Evolutionary conservation across 2,113 vertebrate species (phyloP), one percentile per base, ranked within the genome.

Genomic region (Hydrolagus affinis): DNA sequence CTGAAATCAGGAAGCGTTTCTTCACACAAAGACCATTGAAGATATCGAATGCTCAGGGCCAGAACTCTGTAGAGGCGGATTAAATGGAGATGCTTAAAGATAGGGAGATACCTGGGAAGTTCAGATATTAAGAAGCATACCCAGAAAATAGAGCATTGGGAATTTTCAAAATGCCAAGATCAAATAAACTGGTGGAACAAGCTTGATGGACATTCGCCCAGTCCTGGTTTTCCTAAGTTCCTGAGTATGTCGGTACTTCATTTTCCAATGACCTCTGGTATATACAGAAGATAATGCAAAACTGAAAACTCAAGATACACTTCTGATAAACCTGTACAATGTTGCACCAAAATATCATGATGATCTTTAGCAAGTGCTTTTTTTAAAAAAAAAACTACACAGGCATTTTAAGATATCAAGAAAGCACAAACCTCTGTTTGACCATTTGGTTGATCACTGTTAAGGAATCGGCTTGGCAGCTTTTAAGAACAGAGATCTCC

Each of bases 241-340:
- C 44, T 6, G 6, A 44, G 6, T 44, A 44, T 44, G 76, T 17
- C 62, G 15, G 60, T 62, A 66, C 66, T 64, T 62, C 66, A 15
- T 68, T 83, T 83, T 17, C 60, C 64, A 32, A 15, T 83, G 25
- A 64, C 32, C 78, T 66, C 78, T 83, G 60, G 28, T 59, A 30
- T 30, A 30, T 2, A 44, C 77, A 28, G 77, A 30, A 19, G 15
- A 64, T 32, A 66, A 64, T 66, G 66, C 62, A 66, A 68, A 15
- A 66, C 64, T 64, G 78, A 83, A 66, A 66, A 62, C 62, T 19
- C 25, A 75, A n/a, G 30, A 32, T 66, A 83, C 32, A n/a, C 30
- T 68, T 60, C 30, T 83, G 11, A 83, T 32, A 83, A 15, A 68
- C 62, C 60, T 68, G n/a, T 68, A 11, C 28, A 68, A 32, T 30